Base-by-base conservation (phyloP, 2,797 vertebrate genomes). In the Lithobates sylvaticus region DNA sequence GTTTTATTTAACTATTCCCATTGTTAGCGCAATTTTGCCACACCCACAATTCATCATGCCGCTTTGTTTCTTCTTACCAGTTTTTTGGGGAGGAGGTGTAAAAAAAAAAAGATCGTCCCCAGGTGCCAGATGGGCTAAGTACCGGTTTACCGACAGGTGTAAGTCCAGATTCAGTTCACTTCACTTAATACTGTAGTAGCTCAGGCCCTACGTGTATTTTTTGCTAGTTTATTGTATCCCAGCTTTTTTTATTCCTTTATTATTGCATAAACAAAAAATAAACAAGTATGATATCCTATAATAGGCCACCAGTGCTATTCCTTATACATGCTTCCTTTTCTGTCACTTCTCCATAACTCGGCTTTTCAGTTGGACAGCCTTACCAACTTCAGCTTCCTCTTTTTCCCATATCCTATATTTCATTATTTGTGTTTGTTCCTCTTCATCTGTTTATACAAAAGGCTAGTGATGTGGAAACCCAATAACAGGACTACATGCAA, bases 341-440 rank as follows among this genome's bases (percentile, higher is more conserved):
- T 97, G 97, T 96, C 96, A 97, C 97, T 98, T 98, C 98, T 98
- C 98, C 97, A 96, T 97, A 96, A 95, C 93, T 97, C 96, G 97
- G 89, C 91, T 93, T 91, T 97, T 97, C 96, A 88, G 97, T 97
- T 97, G 94, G 95, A 94, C 95, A 94, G 91, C 88, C 90, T 89
- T 92, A 95, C 94, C 89, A 65, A 88, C 88, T 91, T 91, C 89
- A 93, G 95, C 96, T 99, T 98, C 98, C 97, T 95, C 98, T 99
- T 98, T 97, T 88, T 97, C 96, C 95, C 90, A 93, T 97, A 97
- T 96, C 97, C 96, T 97, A 95, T 96, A 97, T 97, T 98, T 98
- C 97, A 96, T 94, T 96, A 95, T 94, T 96, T 95, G 93, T 94
- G 93, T 95, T 96, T 95, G 95, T 98, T 99, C 97, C 97, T 97